These are phyloP conservation scores for Synaphobranchus kaupii DNA, from an alignment of 2,797 vertebrate genomes.

Conservation along the genomic window DNA sequence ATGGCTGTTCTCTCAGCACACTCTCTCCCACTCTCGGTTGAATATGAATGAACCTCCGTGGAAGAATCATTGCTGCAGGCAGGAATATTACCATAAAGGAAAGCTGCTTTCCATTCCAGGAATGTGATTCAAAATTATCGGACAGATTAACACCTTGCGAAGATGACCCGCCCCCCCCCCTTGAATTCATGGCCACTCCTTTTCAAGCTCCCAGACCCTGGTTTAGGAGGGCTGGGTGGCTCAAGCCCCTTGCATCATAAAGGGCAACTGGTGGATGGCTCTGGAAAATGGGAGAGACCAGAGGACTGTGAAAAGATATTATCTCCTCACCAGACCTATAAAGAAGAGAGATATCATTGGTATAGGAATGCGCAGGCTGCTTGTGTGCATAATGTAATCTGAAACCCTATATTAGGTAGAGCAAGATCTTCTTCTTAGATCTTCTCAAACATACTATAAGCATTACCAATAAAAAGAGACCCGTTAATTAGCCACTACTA, in stretches of 20 bases:
- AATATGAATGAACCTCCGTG: slow-evolving; percentile 23
- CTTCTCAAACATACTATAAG: no score
- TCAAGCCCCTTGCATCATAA: background rate
- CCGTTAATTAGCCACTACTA: no score
- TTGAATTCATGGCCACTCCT: background rate
- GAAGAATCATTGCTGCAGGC: slow-evolving; percentile 9
- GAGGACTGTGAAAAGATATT: slow-evolving; percentile 4
- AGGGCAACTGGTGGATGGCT: background rate
- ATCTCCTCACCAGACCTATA: slow-evolving; percentile 3
- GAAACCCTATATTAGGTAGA: background rate
- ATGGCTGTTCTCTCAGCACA: background rate
- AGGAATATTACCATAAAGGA: slow-evolving; percentile 19
- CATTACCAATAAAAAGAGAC: no score
- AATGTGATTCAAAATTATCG: background rate
- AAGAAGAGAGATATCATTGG: slow-evolving; percentile 1
- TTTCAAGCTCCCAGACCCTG: background rate
- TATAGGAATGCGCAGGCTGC: no score
- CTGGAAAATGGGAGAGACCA: background rate
- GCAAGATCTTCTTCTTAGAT: background rate
- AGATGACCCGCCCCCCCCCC: background rate
- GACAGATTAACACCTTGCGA: slow-evolving; percentile 13
- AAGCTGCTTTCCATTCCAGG: slow-evolving; percentile 20
- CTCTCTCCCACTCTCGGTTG: slow-evolving; percentile 13
- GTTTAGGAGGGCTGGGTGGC: background rate
- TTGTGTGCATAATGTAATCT: background rate